phyloP scores from a whole-genome alignment of 2,113 vertebrate species.

The Chionis minor region DNA sequence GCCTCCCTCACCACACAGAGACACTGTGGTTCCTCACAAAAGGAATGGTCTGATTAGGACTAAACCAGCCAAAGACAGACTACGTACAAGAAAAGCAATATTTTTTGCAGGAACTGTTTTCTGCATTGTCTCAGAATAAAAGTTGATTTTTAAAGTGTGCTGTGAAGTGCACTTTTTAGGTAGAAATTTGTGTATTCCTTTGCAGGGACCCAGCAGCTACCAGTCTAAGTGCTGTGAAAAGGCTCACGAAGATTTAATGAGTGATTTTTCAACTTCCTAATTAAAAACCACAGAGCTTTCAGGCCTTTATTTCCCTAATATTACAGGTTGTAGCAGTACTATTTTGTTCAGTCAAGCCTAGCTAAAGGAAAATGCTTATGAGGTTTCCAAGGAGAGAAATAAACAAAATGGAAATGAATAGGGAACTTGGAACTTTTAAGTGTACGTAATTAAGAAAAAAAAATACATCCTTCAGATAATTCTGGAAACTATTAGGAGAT shows the following conservation, averaged over 20 bases:
- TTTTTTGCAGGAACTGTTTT: not conserved
- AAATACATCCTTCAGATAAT: slow-evolving; percentile 61
- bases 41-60: not conserved
- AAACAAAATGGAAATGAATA: slow-evolving; percentile 61
- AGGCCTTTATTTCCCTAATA: not conserved
- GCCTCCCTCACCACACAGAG: not conserved
- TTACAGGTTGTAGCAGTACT: slow-evolving; percentile 40
- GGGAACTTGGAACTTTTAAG: slow-evolving; percentile 66
- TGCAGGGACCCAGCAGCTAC: not conserved
- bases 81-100: not conserved
- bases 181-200: not conserved
- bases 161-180: not conserved
- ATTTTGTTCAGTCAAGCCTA: slow-evolving; percentile 54
- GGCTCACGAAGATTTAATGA: slow-evolving; percentile 7
- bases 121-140: not conserved
- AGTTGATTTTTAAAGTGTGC: not conserved
- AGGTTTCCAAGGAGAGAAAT: slow-evolving; percentile 69
- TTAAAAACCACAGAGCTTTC: slow-evolving; percentile 41
- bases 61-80: not conserved
- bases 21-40: not conserved
- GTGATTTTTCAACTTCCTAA: slow-evolving; percentile 30
- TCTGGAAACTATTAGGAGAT: slow-evolving; percentile 66
- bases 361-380: slow-evolving; percentile 45
- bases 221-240: not conserved
- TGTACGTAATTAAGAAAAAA: slow-evolving; percentile 55